These are phyloP conservation scores for Ahaetulla prasina DNA, from an alignment of 2,113 vertebrate species.

Conservation along the genomic window DNA sequence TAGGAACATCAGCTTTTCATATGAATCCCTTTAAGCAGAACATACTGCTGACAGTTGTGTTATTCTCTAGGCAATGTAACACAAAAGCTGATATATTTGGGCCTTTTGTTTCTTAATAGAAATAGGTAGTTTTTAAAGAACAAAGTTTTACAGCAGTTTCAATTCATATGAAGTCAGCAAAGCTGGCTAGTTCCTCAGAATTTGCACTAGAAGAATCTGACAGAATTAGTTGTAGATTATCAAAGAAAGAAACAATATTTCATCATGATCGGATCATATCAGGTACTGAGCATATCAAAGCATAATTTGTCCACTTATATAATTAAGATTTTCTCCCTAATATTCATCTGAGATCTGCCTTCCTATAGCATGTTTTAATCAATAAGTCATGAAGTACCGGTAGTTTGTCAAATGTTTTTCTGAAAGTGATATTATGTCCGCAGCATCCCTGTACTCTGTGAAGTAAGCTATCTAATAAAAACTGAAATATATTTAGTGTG, in stretches of 20 bases:
- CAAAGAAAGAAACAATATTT: not conserved
- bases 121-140: not conserved
- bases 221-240: not conserved
- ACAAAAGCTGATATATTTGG: slow-evolving; percentile 50
- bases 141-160: slow-evolving; percentile 32
- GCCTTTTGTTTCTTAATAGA: slow-evolving; percentile 29
- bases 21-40: slow-evolving; percentile 43
- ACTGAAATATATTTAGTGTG: not conserved
- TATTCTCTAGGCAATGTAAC: slow-evolving; percentile 31
- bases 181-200: slow-evolving; percentile 7
- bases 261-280: not conserved
- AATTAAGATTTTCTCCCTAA: not conserved
- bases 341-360: not conserved
- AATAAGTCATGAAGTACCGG: not conserved
- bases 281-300: not conserved
- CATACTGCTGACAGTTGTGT: slow-evolving; percentile 58
- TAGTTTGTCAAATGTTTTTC: not conserved
- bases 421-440: not conserved
- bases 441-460: not conserved
- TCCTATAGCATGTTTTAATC: not conserved
- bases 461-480: not conserved
- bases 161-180: slow-evolving; percentile 33
- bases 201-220: not conserved
- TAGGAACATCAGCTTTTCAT: slow-evolving; percentile 26
- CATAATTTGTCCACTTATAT: not conserved